Evolutionary conservation across 2,797 vertebrate genomes (phyloP).

Genomic region (Hippopotamyrus pictus): DNA sequence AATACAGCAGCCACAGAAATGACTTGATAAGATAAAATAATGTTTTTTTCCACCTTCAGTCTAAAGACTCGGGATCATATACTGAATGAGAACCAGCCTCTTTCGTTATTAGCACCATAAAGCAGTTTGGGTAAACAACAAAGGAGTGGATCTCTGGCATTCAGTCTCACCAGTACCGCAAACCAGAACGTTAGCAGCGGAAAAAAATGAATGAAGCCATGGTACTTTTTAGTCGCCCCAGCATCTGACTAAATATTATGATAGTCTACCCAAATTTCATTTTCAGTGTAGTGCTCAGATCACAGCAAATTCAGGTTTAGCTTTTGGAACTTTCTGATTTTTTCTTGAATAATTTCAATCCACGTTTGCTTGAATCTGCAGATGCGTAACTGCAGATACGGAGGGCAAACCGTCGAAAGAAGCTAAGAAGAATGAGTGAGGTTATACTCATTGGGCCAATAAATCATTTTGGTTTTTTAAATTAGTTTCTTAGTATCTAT

Average conservation of each 20-base stretch:
- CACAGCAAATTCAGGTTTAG: not conserved
- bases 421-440: not conserved
- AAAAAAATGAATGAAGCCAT: not conserved
- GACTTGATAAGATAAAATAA: not conserved
- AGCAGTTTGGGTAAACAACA: not conserved
- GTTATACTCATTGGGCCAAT: not conserved
- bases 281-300: not conserved
- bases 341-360: not conserved
- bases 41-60: not conserved
- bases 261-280: not conserved
- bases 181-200: not conserved
- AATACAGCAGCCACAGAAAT: not conserved
- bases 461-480: not conserved
- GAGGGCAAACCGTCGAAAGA: not conserved
- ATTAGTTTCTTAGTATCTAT: not conserved
- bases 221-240: not conserved
- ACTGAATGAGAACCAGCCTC: not conserved
- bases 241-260: not conserved
- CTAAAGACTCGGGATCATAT: not conserved
- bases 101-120: not conserved
- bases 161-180: not conserved
- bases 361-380: not conserved
- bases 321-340: not conserved
- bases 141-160: not conserved
- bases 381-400: not conserved